A percentile compares a stretch with the other conserved stretches of the same genome.
phyloP scores from a whole-genome alignment of 2,797 vertebrate species.

The Melanotaenia parkinsoni region DNA sequence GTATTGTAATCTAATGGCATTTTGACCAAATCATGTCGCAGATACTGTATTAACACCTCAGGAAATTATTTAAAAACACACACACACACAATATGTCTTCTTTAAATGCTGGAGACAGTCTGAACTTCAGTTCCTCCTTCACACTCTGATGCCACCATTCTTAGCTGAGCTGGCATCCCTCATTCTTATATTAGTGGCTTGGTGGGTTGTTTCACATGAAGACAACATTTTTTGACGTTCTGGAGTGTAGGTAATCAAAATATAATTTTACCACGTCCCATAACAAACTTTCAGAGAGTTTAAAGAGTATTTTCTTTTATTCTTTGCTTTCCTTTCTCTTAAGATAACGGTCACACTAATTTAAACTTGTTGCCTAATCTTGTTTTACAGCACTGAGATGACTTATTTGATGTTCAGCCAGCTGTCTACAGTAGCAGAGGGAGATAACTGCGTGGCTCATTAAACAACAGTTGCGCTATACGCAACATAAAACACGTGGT shows the following conservation, averaged over 20 bases:
- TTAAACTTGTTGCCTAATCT: conserved; percentile 20
- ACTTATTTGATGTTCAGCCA: conserved; percentile 33
- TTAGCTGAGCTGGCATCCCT: neutral
- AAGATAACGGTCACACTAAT: neutral
- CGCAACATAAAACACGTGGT: conserved; percentile 36
- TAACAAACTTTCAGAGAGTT: too few species aligned
- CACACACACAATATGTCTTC: neutral
- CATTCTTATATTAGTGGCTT: neutral
- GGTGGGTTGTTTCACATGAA: neutral
- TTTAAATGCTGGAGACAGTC: neutral
- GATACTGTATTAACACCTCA: neutral
- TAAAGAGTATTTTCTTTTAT: too few species aligned
- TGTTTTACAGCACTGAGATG: conserved; percentile 11
- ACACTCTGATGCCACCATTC: neutral
- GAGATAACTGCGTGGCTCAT: conserved; percentile 38
- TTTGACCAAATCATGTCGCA: neutral
- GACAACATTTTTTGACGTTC: neutral
- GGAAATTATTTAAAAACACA: neutral
- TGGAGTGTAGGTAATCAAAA: neutral
- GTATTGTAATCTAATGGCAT: neutral
- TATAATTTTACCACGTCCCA: too few species aligned
- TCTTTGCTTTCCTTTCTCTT: neutral
- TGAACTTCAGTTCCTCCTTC: neutral
- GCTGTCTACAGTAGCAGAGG: conserved; percentile 35
- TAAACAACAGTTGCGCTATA: conserved; percentile 44